Base-by-base conservation (phyloP, 2,797 vertebrate genomes). In the Petrocephalus sullivani region DNA sequence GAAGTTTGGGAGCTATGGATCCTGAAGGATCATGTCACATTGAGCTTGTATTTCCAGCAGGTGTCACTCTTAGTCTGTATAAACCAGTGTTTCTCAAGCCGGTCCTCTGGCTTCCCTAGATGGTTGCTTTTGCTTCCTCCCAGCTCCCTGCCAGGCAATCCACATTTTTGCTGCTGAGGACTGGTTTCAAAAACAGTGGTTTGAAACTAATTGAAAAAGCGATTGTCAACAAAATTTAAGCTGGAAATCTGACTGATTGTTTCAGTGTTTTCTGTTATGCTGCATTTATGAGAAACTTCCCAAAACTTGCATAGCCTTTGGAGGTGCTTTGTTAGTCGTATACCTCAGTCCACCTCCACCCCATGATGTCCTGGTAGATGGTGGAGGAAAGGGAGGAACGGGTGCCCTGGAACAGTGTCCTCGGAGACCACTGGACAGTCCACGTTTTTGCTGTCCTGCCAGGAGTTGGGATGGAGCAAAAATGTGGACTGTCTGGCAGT, bases 31-130 rank as follows among this genome's bases (percentile, higher is more conserved):
- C 8, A 87, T 12, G 28, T 23, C 14, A 61, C 83, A 71, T 33
- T 46, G 14, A 75, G 16, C 12, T 85, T 16, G 33, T 67, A 56
- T 83, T 19, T 83, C 88, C 87, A 87, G 57, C 37, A 85, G 75
- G 85, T 54, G 86, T 67, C 88, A 67, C 23, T 71, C 21, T 85
- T 85, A 37, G 84, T 33, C 14, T 58, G 78, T n/a, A 37, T 75
- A 67, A 67, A 28, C 23, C 61, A 67, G 23, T 67, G 61, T 14
- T 67, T 33, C 10, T 33, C 3, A 12, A 33, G 0, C 7, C 4
- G 49, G 49, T 51, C 49, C 49, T 51, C 49, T 5, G 49, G 49
- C 49, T 4, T 64, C 28, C 28, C 28, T 28, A 28, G 28, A 28
- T 28, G 28, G 28, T 28, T 1, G 28, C 28, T 28, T 28, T 0